Evolutionary conservation across 2,797 vertebrate genomes (phyloP).

Genomic region (Margarornis squamiger): DNA sequence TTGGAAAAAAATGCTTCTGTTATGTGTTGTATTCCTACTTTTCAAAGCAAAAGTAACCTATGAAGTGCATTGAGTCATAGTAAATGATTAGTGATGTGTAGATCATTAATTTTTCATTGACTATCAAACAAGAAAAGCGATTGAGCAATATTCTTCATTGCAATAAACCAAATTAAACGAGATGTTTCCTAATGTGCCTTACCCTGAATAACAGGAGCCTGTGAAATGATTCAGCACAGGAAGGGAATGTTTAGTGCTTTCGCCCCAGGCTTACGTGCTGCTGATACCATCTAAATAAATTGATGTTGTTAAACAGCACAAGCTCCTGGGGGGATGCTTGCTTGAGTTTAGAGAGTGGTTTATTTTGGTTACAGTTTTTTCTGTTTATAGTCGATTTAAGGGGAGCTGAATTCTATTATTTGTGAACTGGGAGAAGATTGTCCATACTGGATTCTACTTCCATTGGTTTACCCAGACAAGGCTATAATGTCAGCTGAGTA

Average conservation of each 20-base stretch:
- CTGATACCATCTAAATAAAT: background rate
- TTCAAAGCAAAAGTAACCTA: background rate
- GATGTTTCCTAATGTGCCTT: background rate
- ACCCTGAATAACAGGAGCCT: background rate
- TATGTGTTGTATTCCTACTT: background rate
- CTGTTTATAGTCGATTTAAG: background rate
- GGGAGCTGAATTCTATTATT: background rate
- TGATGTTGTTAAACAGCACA: background rate
- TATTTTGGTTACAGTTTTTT: conserved; percentile 18
- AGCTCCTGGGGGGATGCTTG: background rate
- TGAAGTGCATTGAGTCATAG: background rate
- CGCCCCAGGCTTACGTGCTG: background rate
- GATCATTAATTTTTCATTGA: background rate
- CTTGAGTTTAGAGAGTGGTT: background rate
- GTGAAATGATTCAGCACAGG: background rate
- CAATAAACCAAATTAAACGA: conserved; percentile 10
- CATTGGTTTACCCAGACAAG: background rate
- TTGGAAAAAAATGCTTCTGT: background rate
- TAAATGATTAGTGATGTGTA: background rate
- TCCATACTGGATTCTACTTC: background rate
- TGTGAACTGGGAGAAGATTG: background rate
- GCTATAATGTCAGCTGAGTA: background rate
- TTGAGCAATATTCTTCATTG: background rate
- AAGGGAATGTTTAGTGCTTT: background rate
- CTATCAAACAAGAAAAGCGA: background rate